Evolutionary conservation across 2,113 vertebrate genomes (phyloP).

Genomic region (Microtus oregoni): DNA sequence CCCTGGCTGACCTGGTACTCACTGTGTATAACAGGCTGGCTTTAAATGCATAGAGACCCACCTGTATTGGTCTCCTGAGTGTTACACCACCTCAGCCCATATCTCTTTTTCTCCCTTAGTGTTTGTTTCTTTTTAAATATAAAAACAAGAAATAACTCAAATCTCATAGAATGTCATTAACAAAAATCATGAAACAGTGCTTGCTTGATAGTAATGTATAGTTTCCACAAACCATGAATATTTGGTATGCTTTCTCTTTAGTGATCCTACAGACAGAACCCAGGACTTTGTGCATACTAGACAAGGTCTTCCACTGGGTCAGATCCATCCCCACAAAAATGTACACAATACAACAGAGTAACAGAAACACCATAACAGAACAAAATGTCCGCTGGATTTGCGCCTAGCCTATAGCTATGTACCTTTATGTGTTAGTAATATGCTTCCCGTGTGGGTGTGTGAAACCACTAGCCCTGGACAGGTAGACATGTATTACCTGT

Average conservation of each 20-base stretch:
- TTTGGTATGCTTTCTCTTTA: neutral
- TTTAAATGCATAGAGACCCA: neutral
- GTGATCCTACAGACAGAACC: neutral
- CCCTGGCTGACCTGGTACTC: neutral
- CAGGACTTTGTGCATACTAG: neutral
- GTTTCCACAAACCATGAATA: neutral
- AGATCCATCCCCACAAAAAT: neutral
- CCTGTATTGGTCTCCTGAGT: neutral
- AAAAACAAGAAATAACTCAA: neutral
- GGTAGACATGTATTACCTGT: slow-evolving; percentile 89
- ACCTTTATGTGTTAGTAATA: neutral
- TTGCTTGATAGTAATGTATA: neutral
- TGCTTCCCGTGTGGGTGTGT: neutral
- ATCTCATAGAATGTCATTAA: neutral
- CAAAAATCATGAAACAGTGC: neutral
- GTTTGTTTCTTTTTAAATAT: neutral
- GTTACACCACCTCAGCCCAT: neutral
- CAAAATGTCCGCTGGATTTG: neutral
- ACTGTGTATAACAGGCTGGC: neutral
- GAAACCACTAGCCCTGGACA: neutral
- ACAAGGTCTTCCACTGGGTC: neutral
- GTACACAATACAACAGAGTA: neutral
- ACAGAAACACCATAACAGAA: neutral
- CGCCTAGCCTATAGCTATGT: neutral
- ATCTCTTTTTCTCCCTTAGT: neutral